These are phyloP conservation scores for Echinometra lucunter DNA, from an alignment of 53 echinoderm and acorn worm genomes.

Conservation along the genomic window DNA sequence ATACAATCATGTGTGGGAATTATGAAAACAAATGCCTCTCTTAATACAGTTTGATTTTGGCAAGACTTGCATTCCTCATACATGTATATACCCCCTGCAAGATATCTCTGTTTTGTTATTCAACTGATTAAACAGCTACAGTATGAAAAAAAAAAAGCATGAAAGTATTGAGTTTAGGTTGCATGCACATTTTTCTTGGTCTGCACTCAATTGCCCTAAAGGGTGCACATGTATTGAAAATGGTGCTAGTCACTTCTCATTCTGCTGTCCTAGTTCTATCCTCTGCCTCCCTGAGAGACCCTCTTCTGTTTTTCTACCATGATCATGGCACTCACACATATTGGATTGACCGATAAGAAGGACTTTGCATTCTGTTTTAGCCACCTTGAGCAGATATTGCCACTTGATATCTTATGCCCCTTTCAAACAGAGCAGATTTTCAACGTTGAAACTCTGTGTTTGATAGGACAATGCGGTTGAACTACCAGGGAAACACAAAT, in stretches of 20 bases:
- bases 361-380: background rate
- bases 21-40: too few relatives aligned
- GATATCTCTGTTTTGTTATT: too few relatives aligned
- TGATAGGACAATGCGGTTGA: too few relatives aligned
- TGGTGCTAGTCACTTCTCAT: background rate
- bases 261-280: background rate
- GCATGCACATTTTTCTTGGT: background rate
- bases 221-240: background rate
- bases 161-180: background rate
- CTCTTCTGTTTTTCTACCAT: background rate
- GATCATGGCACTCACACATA: background rate
- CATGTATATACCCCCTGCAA: too few relatives aligned
- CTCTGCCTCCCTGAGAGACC: background rate
- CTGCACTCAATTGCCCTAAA: background rate
- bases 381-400: background rate
- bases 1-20: too few relatives aligned
- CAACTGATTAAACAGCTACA: background rate
- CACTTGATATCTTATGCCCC: background rate
- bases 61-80: too few relatives aligned
- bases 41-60: too few relatives aligned
- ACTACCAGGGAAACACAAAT: too few relatives aligned
- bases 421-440: too few relatives aligned
- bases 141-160: background rate
- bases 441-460: too few relatives aligned
- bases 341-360: conserved; percentile 1